Evolutionary conservation across 2,797 vertebrate species (phyloP).

Genomic region (Pogonophryne albipinna): DNA sequence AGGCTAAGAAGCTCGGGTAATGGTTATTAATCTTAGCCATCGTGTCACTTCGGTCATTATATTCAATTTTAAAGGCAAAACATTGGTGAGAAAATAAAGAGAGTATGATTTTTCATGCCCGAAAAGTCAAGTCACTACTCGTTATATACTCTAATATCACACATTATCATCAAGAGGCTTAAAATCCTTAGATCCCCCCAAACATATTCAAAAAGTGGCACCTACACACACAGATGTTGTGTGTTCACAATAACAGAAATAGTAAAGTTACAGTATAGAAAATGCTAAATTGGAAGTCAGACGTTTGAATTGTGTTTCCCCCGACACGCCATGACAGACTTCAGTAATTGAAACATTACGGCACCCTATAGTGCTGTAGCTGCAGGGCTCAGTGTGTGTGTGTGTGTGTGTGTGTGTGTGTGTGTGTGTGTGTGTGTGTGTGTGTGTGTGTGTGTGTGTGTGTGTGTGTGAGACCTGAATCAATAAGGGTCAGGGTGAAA

Average conservation of each 20-base stretch:
- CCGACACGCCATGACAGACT: constrained; percentile 59
- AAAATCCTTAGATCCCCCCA: no score
- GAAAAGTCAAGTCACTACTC: no score
- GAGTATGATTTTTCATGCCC: no score
- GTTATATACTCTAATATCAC: no score
- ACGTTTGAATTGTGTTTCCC: constrained; percentile 17
- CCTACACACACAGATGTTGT: not conserved
- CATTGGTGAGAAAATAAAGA: no score
- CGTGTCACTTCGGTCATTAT: no score
- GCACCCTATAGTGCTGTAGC: constrained; percentile 52
- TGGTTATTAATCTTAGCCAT: no score
- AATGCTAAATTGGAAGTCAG: constrained; percentile 12
- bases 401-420: constrained; percentile 21
- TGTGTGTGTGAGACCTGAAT: constrained; percentile 48
- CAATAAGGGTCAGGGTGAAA: constrained; percentile 69
- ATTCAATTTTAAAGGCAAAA: no score
- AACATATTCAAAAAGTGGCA: no score
- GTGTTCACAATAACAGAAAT: not conserved
- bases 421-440: constrained; percentile 35
- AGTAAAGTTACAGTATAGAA: not conserved
- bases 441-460: constrained; percentile 32
- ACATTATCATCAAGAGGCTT: no score
- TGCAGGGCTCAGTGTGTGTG: constrained; percentile 40
- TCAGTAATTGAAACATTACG: constrained; percentile 69
- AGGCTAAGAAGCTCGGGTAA: not conserved